Conservation (phyloP, 2,113 vertebrate genomes). For the Illadopsis cleaveri region DNA sequence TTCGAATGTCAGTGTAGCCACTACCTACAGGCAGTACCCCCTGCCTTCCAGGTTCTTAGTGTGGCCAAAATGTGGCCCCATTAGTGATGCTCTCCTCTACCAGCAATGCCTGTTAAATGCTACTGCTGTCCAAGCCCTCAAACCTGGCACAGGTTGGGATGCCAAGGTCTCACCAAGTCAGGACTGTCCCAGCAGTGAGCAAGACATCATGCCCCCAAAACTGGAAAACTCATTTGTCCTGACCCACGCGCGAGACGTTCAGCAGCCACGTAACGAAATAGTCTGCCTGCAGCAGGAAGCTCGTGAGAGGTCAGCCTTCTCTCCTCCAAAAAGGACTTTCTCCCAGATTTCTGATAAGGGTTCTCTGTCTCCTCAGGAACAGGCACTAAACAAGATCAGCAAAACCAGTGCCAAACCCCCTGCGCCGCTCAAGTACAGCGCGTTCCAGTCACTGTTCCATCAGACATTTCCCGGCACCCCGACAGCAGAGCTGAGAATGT, state of each 20-base stretch:
- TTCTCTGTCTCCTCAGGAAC: constrained; percentile 71
- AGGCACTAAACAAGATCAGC: constrained; percentile 80
- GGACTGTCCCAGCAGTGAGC: constrained; percentile 78
- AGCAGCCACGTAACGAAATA: constrained; percentile 63
- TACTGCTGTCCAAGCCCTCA: constrained; percentile 86
- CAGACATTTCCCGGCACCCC: constrained; percentile 81
- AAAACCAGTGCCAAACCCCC: constrained; percentile 80
- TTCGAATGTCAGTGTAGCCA: constrained; percentile 93
- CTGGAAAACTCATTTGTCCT: constrained; percentile 79
- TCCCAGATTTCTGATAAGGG: constrained; percentile 77
- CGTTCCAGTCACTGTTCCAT: constrained; percentile 87
- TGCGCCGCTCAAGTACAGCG: constrained; percentile 82
- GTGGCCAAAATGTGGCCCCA: constrained; percentile 88
- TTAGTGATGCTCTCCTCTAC: constrained; percentile 89
- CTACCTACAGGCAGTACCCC: constrained; percentile 94
- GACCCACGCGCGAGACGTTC: constrained; percentile 66
- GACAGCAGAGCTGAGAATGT: constrained; percentile 76
- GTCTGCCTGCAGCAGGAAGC: constrained; percentile 68
- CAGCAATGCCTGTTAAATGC: constrained; percentile 93
- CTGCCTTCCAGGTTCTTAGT: constrained; percentile 86
- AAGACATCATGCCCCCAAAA: constrained; percentile 72
- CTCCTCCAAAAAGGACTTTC: constrained; percentile 84
- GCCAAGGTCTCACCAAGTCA: constrained; percentile 79
- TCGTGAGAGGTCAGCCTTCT: constrained; percentile 91
- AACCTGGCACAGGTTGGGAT: constrained; percentile 86